A percentile compares a stretch with the other conserved stretches of the same genome.
Conservation (phyloP, 2,797 vertebrate genomes). For the Molossus molossus region DNA sequence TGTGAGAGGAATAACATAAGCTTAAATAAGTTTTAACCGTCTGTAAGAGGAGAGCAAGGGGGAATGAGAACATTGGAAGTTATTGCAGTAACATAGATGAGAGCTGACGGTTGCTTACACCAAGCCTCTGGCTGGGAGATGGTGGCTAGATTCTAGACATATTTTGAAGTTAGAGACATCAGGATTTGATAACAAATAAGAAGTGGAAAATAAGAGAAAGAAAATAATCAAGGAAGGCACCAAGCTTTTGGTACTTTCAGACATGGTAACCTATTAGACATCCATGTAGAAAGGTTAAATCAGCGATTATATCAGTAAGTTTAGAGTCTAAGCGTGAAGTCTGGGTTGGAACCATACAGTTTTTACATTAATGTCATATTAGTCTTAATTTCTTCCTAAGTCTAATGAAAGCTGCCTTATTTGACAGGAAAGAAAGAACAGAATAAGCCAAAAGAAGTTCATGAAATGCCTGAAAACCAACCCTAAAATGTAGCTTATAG, state of each 20-base stretch:
- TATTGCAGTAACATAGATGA: neutral
- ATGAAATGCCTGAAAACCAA: conserved; percentile 14
- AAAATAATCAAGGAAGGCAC: neutral
- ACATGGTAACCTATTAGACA: neutral
- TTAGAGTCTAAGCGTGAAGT: neutral
- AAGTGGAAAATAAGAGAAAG: neutral
- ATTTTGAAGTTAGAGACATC: neutral
- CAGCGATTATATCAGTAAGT: neutral
- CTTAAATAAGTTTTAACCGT: neutral
- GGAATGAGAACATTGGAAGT: neutral
- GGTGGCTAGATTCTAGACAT: neutral
- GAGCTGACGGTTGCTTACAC: neutral
- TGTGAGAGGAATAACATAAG: neutral
- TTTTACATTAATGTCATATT: neutral
- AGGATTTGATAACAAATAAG: neutral
- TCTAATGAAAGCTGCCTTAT: neutral
- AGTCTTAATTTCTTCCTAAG: neutral
- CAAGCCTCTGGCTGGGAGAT: neutral
- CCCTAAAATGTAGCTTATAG: neutral
- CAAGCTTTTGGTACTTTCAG: neutral
- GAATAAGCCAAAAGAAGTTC: neutral
- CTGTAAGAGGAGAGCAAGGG: neutral
- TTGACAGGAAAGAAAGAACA: conserved; percentile 29
- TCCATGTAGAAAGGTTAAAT: neutral
- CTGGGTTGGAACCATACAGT: neutral